Percentiles rank a stretch among this genome's conserved stretches.
phyloP scores from a whole-genome alignment of 2,888 invertebrate genomes.

The Euplexia lucipara region DNA sequence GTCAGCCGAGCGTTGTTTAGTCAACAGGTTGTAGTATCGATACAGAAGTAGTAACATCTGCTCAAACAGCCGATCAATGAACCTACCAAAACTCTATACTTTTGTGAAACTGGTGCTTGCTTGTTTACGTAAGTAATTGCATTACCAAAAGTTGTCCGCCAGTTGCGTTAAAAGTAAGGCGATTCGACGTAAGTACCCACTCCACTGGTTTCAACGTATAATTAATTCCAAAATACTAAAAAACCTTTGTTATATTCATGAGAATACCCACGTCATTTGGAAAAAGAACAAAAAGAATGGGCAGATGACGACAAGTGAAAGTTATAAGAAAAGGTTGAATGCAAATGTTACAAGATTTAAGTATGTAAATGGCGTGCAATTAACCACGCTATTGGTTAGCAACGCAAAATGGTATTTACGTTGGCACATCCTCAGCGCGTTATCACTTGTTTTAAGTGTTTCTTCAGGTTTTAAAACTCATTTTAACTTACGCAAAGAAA shows the following conservation, averaged over 20 bases:
- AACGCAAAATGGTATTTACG: slow-evolving; percentile 47
- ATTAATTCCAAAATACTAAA: slow-evolving; percentile 3
- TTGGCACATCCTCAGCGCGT: slow-evolving; percentile 46
- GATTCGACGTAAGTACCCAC: slow-evolving; percentile 1
- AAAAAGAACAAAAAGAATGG: slow-evolving; percentile 34
- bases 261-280: slow-evolving; percentile 19
- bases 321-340: slow-evolving; percentile 57
- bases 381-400: slow-evolving; percentile 48
- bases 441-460: slow-evolving; percentile 33
- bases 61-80: slow-evolving; percentile 84
- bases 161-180: slow-evolving; percentile 23
- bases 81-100: slow-evolving; percentile 73
- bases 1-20: slow-evolving; percentile 58
- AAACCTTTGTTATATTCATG: slow-evolving; percentile 5
- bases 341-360: slow-evolving; percentile 61
- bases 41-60: slow-evolving; percentile 71
- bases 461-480: slow-evolving; percentile 34
- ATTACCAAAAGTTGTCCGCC: slow-evolving; percentile 66
- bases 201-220: slow-evolving; percentile 3
- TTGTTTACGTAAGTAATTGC: slow-evolving; percentile 74
- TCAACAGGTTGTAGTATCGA: slow-evolving; percentile 57
- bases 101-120: slow-evolving; percentile 78
- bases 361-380: slow-evolving; percentile 63
- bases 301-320: slow-evolving; percentile 46
- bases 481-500: slow-evolving; percentile 20